These are phyloP conservation scores for Periophthalmodon schlosseri DNA, from an alignment of 2,113 vertebrate genomes.

Conservation along the genomic window DNA sequence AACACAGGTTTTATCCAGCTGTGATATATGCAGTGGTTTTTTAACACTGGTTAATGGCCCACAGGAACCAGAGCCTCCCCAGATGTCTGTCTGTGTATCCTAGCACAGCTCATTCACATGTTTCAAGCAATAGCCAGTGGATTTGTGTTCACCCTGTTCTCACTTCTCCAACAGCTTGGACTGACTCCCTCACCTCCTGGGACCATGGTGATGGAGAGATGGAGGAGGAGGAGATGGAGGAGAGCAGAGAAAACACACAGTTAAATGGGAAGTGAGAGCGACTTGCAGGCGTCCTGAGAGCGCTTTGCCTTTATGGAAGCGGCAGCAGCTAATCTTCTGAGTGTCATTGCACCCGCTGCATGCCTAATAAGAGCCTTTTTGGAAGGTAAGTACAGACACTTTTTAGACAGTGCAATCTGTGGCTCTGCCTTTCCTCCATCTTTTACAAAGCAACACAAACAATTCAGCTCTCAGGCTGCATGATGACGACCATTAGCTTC, in stretches of 20 bases:
- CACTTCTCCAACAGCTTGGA: slow-evolving; percentile 39
- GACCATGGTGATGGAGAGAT: slow-evolving; percentile 46
- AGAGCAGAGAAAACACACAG: slow-evolving; percentile 38
- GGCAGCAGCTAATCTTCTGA: slow-evolving; percentile 58
- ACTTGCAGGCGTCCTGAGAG: slow-evolving; percentile 66
- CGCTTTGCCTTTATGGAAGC: slow-evolving; percentile 45
- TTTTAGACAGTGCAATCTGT: slow-evolving; percentile 26
- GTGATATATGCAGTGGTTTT: slow-evolving; percentile 45
- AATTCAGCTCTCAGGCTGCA: slow-evolving; percentile 28
- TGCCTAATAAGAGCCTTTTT: slow-evolving; percentile 54
- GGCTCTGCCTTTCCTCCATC: not conserved
- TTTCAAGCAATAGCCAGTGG: slow-evolving; percentile 33
- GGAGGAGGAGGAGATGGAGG: slow-evolving; percentile 35
- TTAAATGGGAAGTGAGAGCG: slow-evolving; percentile 58
- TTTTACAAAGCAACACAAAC: slow-evolving; percentile 15
- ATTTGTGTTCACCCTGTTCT: slow-evolving; percentile 55
- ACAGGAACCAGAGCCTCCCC: slow-evolving; percentile 45
- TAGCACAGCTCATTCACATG: slow-evolving; percentile 21
- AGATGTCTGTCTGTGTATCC: slow-evolving; percentile 56
- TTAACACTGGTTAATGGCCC: slow-evolving; percentile 55
- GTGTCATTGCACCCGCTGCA: slow-evolving; percentile 55
- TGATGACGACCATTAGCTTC: slow-evolving; percentile 45
- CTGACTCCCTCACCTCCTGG: slow-evolving; percentile 59
- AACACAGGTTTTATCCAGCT: slow-evolving; percentile 57
- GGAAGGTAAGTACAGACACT: slow-evolving; percentile 36